These are phyloP conservation scores for Cerceris rybyensis DNA, from an alignment of 2,888 invertebrate species.

Conservation along the genomic window DNA sequence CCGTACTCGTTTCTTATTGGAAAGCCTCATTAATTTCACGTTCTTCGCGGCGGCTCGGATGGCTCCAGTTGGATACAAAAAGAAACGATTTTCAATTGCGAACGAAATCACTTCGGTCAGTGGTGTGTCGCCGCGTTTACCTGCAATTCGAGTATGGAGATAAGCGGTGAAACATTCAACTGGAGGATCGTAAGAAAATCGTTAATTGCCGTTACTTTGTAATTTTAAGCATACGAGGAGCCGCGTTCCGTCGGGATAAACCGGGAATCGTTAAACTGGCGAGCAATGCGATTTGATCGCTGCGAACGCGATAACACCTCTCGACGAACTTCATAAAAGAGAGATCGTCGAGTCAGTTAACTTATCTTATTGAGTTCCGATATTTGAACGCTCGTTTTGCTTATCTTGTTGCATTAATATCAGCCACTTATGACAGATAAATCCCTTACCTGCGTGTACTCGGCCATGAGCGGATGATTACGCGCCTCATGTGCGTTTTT, in stretches of 20 bases:
- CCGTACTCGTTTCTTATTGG: constrained; percentile 48
- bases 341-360: constrained; percentile 44
- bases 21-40: constrained; percentile 56
- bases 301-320: constrained; percentile 36
- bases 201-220: constrained; percentile 55
- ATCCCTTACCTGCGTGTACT: constrained; percentile 18
- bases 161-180: constrained; percentile 10
- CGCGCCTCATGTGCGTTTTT: constrained; percentile 14
- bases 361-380: constrained; percentile 53
- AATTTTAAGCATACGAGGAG: constrained; percentile 2
- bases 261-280: constrained; percentile 33
- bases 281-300: constrained; percentile 32
- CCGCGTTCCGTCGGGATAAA: constrained; percentile 1
- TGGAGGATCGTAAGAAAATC: constrained; percentile 10
- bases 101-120: not conserved
- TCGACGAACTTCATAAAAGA: constrained; percentile 49
- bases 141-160: constrained; percentile 6
- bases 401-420: constrained; percentile 47
- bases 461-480: constrained; percentile 22
- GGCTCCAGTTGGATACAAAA: constrained; percentile 30
- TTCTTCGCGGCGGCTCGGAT: too few species aligned
- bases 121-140: constrained; percentile 11
- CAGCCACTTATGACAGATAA: constrained; percentile 37
- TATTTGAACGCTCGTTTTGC: constrained; percentile 40
- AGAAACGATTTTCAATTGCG: not conserved